Evolutionary conservation across 2,797 vertebrate genomes (phyloP).

Genomic region (Phylloscopus collybita): DNA sequence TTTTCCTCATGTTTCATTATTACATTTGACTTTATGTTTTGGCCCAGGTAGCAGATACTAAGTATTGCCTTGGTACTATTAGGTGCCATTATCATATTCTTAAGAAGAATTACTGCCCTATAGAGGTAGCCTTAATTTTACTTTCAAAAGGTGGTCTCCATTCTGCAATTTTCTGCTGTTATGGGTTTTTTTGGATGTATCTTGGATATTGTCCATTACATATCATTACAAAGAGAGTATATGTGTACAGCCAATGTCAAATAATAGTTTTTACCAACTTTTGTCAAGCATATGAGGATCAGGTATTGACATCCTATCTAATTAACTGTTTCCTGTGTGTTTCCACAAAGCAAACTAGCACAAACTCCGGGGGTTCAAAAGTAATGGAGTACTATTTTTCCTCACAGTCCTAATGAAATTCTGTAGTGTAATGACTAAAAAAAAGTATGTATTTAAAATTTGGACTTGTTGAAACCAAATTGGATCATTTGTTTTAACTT

Average conservation of each 20-base stretch:
- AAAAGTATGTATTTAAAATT: background rate
- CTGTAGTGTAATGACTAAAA: background rate
- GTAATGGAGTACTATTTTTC: background rate
- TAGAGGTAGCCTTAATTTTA: background rate
- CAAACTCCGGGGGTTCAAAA: background rate
- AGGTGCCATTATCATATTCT: background rate
- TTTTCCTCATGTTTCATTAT: background rate
- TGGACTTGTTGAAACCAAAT: background rate
- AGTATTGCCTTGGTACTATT: background rate
- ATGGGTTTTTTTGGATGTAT: accelerated
- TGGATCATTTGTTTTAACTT: background rate
- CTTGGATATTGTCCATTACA: background rate
- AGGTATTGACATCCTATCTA: background rate
- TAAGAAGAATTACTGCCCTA: background rate
- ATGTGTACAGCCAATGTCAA: background rate
- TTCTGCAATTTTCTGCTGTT: background rate
- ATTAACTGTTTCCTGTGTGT: background rate
- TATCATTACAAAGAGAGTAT: background rate
- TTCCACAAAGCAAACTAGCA: background rate
- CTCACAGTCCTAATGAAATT: background rate
- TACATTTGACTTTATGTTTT: background rate
- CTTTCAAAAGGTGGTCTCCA: background rate
- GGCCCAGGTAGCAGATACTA: background rate
- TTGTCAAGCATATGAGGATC: background rate
- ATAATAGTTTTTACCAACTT: background rate